Evolutionary conservation across 2,888 invertebrate genomes (phyloP).

Genomic region (Dicyrtomina minuta): DNA sequence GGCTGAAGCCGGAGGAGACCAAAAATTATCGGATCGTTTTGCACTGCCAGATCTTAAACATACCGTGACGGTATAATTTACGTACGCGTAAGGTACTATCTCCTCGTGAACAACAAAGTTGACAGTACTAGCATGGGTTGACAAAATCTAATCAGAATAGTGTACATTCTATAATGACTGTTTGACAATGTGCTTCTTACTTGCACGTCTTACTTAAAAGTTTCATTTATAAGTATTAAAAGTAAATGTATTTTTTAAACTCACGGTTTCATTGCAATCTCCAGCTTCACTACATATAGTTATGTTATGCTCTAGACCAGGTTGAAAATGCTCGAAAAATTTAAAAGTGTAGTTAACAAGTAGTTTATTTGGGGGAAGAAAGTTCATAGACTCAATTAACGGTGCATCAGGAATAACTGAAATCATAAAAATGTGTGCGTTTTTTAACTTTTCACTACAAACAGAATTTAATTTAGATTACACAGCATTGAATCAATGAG

Average conservation of each 20-base stretch:
- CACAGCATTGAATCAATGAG: too few relatives aligned
- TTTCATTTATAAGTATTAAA: background rate
- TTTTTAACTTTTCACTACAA: background rate
- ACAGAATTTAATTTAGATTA: too few relatives aligned
- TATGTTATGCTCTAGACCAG: constrained; percentile 47
- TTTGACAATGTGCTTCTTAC: too few relatives aligned
- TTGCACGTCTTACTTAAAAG: too few relatives aligned
- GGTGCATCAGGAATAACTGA: constrained; percentile 49
- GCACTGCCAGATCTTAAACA: constrained; percentile 46
- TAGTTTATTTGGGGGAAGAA: constrained; percentile 27
- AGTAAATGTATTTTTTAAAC: background rate
- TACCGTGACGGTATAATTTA: constrained; percentile 43
- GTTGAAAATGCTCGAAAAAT: constrained; percentile 41
- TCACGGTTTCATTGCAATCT: constrained; percentile 32
- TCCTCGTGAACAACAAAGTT: constrained; percentile 20
- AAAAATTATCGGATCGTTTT: constrained; percentile 55
- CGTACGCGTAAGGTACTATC: constrained; percentile 40
- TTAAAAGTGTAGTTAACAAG: constrained; percentile 45
- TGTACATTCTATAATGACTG: too few relatives aligned
- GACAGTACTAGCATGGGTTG: background rate
- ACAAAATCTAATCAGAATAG: constrained; percentile 1
- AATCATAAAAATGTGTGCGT: background rate
- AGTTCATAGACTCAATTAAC: constrained; percentile 11
- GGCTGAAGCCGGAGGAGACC: constrained; percentile 69
- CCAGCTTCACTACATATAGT: constrained; percentile 38